phyloP scores from a whole-genome alignment of 2,888 invertebrate species.

The Hemithea aestivaria region DNA sequence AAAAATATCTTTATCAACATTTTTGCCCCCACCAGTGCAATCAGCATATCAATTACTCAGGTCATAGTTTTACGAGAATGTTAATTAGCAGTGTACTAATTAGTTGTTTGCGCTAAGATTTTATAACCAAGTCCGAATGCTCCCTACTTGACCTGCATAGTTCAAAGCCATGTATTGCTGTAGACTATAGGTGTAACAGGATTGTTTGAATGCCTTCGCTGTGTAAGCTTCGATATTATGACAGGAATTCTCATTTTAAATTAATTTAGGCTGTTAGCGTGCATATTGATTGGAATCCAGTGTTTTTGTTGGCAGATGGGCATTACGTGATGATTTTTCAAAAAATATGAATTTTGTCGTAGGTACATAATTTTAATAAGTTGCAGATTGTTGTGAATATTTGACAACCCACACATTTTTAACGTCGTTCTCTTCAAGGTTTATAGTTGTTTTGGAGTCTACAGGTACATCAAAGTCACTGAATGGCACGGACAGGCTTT shows the following conservation, averaged over 20 bases:
- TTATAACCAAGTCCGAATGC: constrained; percentile 25
- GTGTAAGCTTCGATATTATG: constrained; percentile 11
- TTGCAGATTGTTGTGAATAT: too few relatives aligned
- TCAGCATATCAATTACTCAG: constrained; percentile 14
- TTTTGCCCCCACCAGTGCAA: not conserved
- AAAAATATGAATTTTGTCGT: too few relatives aligned
- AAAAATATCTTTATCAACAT: not conserved
- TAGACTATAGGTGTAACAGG: constrained; percentile 25
- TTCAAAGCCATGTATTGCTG: constrained; percentile 27
- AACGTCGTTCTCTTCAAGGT: too few relatives aligned
- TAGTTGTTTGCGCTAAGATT: constrained; percentile 42
- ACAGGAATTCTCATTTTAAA: constrained; percentile 3
- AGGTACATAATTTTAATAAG: too few relatives aligned
- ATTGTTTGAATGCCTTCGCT: constrained; percentile 24
- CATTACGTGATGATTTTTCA: too few relatives aligned
- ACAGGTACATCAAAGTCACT: too few relatives aligned
- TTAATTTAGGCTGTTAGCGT: not conserved
- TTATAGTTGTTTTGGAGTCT: too few relatives aligned
- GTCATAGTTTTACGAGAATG: constrained; percentile 34
- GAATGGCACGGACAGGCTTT: too few relatives aligned
- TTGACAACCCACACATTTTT: too few relatives aligned
- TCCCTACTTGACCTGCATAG: constrained; percentile 38
- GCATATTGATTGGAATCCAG: too few relatives aligned
- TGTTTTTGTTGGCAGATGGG: too few relatives aligned
- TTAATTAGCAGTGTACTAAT: constrained; percentile 47